phyloP scores from a whole-genome alignment of 2,797 vertebrate species.

The Heteromormyrus szaboi region DNA sequence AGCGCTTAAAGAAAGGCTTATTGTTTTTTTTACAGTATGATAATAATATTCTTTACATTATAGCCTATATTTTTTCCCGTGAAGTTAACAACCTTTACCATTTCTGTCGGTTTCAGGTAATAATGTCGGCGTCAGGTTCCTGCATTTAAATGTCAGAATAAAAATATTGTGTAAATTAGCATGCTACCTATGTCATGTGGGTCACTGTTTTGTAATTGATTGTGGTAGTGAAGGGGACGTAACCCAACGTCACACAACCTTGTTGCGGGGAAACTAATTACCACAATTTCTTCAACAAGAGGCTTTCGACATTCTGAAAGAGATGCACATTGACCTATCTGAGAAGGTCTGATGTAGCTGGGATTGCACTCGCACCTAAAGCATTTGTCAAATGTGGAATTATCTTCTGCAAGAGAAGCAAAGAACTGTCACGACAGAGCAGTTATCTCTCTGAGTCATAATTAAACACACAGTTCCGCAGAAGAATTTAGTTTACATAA shows the following conservation, averaged over 20 bases:
- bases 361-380: neutral
- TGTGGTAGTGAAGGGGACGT: neutral
- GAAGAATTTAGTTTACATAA: neutral
- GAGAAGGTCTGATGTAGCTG: neutral
- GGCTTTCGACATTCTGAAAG: neutral
- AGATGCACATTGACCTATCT: neutral
- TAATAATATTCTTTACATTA: neutral
- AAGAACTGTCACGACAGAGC: neutral
- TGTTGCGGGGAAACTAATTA: neutral
- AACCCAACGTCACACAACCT: neutral
- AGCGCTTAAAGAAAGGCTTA: neutral
- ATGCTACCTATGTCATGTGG: neutral
- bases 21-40: neutral
- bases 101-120: neutral
- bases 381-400: neutral
- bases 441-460: neutral
- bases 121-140: neutral
- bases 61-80: neutral
- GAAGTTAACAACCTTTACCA: neutral
- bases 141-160: neutral
- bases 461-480: neutral
- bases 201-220: neutral
- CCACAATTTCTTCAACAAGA: neutral
- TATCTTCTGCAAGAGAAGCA: neutral
- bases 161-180: neutral